These are phyloP conservation scores for Drosophila biarmipes DNA, from an alignment of 1,140 invertebrate genomes.

Conservation along the genomic window DNA sequence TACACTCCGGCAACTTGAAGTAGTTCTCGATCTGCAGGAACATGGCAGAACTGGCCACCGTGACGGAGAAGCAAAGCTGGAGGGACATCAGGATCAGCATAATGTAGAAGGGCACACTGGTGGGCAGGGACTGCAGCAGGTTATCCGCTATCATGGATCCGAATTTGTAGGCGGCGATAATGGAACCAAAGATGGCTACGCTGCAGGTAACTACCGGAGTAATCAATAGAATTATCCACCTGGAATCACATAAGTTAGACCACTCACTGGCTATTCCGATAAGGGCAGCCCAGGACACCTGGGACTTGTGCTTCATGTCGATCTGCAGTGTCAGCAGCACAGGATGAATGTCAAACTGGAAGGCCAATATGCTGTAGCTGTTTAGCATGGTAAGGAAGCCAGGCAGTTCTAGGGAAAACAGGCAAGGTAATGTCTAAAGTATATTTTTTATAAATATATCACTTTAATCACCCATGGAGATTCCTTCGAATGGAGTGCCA, in stretches of 20 bases:
- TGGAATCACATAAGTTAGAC: too few relatives aligned
- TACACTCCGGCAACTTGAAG: constrained; percentile 87
- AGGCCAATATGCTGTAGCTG: constrained; percentile 87
- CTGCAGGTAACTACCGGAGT: constrained; percentile 85
- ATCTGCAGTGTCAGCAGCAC: constrained; percentile 91
- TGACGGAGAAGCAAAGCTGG: constrained; percentile 91
- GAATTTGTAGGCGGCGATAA: constrained; percentile 87
- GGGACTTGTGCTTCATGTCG: constrained; percentile 89
- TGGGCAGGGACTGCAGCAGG: constrained; percentile 87
- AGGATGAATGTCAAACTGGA: constrained; percentile 92
- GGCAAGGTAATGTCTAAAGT: background rate
- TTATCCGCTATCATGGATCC: constrained; percentile 86
- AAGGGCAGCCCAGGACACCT: constrained; percentile 88
- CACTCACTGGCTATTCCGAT: constrained; percentile 87
- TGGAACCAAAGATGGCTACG: constrained; percentile 88
- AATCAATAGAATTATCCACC: too few relatives aligned
- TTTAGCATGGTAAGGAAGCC: constrained; percentile 85
- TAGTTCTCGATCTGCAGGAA: constrained; percentile 90
- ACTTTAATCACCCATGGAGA: constrained; percentile 70
- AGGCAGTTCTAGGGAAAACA: constrained; percentile 56
- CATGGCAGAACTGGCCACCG: constrained; percentile 89
- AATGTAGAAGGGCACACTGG: constrained; percentile 86
- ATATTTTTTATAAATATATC: too few relatives aligned
- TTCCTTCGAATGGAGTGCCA: constrained; percentile 72
- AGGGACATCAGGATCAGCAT: constrained; percentile 89